A percentile compares a stretch with the other conserved stretches of the same genome.
Conservation (phyloP, 2,797 vertebrate species). For the Apodemus agrarius region DNA sequence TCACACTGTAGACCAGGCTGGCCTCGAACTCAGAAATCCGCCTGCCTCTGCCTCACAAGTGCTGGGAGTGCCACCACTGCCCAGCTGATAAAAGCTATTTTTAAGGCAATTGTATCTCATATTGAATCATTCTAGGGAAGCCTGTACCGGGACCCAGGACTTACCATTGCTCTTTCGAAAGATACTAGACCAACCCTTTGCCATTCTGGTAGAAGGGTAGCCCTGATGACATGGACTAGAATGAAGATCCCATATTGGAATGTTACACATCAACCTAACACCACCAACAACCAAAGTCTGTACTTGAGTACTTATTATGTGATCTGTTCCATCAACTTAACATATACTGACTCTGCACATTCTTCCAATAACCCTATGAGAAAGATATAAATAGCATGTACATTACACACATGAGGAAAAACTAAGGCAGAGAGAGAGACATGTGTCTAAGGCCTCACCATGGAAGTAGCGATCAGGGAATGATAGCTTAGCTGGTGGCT, state of each 20-base stretch:
- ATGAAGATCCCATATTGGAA: background rate
- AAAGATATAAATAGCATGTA: background rate
- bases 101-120: background rate
- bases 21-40: too few relatives aligned
- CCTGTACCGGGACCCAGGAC: background rate
- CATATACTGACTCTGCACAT: background rate
- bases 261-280: background rate
- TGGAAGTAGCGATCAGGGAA: fast-evolving
- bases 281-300: background rate
- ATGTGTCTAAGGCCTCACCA: background rate
- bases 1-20: too few relatives aligned
- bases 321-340: background rate
- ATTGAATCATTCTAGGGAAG: background rate
- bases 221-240: background rate
- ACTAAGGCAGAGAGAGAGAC: background rate
- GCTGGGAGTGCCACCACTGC: too few relatives aligned
- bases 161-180: background rate
- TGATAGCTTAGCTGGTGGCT: background rate
- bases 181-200: background rate
- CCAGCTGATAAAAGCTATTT: background rate
- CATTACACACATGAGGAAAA: background rate
- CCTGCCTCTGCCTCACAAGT: too few relatives aligned
- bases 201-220: background rate
- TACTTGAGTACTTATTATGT: background rate
- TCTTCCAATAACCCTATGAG: background rate